Evolutionary conservation across 2,888 invertebrate species (phyloP).

Genomic region (Ectobius pallidus): DNA sequence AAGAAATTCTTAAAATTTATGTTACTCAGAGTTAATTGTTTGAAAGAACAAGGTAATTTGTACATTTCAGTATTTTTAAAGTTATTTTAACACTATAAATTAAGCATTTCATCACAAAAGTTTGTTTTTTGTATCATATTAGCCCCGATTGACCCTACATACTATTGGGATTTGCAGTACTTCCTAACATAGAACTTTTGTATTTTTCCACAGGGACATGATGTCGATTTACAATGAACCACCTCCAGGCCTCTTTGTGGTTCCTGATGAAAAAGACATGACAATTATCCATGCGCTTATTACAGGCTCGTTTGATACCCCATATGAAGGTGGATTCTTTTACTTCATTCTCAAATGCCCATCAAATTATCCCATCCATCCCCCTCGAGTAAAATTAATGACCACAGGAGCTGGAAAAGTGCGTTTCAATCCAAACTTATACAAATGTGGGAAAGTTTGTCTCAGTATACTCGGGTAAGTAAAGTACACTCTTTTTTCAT

Average conservation of each 20-base stretch:
- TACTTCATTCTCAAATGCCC: conserved; percentile 61
- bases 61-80: no score
- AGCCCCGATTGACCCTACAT: no score
- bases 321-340: conserved; percentile 63
- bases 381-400: conserved; percentile 64
- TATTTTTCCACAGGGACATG: conserved; percentile 56
- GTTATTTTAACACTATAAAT: no score
- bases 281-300: conserved; percentile 63
- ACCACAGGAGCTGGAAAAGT: conserved; percentile 65
- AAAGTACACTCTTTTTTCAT: not conserved
- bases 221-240: conserved; percentile 62
- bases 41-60: no score
- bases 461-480: conserved; percentile 36
- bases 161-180: no score
- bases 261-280: conserved; percentile 60
- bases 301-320: conserved; percentile 65
- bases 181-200: no score
- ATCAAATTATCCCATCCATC: conserved; percentile 61
- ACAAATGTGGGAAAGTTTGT: conserved; percentile 63
- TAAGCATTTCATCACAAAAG: no score
- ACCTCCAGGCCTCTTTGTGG: conserved; percentile 62
- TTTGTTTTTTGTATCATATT: no score
- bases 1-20: no score
- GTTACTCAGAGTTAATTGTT: no score
- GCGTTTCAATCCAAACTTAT: conserved; percentile 68